phyloP scores from a whole-genome alignment of 2,797 vertebrate species.

The Eurystomus glaucurus region DNA sequence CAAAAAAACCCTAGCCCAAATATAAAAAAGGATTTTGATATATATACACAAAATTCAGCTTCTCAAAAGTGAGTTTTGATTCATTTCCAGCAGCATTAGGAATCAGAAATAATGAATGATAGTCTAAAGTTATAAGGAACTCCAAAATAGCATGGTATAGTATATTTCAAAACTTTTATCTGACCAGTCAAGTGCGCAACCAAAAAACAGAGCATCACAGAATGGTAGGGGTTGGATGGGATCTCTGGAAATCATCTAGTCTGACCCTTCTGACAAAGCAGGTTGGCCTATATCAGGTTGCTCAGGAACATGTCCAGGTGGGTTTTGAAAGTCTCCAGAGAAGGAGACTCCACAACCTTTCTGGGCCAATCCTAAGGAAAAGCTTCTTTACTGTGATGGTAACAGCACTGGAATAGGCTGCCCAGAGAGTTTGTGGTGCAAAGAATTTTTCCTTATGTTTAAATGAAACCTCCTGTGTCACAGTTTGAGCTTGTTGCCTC shows the following conservation, averaged over 20 bases:
- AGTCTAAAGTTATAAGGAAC: background rate
- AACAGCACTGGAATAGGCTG: background rate
- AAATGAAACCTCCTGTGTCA: too few relatives aligned
- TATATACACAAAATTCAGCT: background rate
- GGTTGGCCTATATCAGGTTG: too few relatives aligned
- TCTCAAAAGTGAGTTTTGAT: background rate
- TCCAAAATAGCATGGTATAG: background rate
- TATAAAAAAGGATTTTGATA: background rate
- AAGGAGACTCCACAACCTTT: background rate
- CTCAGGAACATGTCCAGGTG: too few relatives aligned
- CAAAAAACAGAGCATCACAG: background rate
- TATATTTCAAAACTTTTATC: background rate
- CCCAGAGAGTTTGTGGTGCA: background rate
- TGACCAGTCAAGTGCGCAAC: background rate
- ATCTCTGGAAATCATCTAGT: background rate
- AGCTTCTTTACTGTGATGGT: too few relatives aligned
- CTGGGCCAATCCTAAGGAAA: too few relatives aligned
- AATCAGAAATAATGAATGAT: background rate
- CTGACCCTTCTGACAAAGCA: too few relatives aligned
- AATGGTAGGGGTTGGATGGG: background rate
- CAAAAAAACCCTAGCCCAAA: accelerated
- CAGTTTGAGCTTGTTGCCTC: too few relatives aligned
- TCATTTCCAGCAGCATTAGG: background rate
- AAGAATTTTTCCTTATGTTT: background rate
- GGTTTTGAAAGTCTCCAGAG: too few relatives aligned